Conservation (phyloP, 2,113 vertebrate species). For the Narcine bancroftii region DNA sequence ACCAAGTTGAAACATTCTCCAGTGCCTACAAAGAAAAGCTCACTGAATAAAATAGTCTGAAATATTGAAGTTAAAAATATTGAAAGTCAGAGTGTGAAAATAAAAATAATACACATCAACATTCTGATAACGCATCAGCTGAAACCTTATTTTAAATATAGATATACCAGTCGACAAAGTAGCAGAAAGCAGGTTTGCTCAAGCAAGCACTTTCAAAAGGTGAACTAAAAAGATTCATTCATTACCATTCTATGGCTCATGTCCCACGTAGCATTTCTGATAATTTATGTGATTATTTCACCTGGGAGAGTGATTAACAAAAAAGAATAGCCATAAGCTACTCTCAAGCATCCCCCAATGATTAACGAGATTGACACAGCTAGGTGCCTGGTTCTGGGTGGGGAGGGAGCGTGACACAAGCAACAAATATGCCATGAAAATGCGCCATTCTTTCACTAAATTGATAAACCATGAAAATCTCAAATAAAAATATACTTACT, state of each 20-base stretch:
- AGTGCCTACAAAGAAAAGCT: neutral
- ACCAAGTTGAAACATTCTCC: neutral
- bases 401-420: neutral
- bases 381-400: neutral
- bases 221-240: neutral
- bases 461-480: neutral
- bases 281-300: neutral
- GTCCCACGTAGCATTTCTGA: neutral
- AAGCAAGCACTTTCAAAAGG: neutral
- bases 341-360: neutral
- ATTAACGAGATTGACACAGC: neutral
- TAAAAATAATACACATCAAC: neutral
- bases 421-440: neutral
- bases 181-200: neutral
- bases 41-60: neutral
- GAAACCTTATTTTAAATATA: neutral
- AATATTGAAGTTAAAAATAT: neutral
- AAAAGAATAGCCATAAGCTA: neutral
- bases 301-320: neutral
- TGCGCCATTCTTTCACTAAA: neutral
- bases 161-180: neutral
- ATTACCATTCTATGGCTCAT: neutral
- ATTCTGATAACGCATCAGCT: neutral
- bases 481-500: slow-evolving; percentile 58
- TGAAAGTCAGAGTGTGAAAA: neutral